These are phyloP conservation scores for Scartelaos histophorus DNA, from an alignment of 2,113 vertebrate species.

Conservation along the genomic window DNA sequence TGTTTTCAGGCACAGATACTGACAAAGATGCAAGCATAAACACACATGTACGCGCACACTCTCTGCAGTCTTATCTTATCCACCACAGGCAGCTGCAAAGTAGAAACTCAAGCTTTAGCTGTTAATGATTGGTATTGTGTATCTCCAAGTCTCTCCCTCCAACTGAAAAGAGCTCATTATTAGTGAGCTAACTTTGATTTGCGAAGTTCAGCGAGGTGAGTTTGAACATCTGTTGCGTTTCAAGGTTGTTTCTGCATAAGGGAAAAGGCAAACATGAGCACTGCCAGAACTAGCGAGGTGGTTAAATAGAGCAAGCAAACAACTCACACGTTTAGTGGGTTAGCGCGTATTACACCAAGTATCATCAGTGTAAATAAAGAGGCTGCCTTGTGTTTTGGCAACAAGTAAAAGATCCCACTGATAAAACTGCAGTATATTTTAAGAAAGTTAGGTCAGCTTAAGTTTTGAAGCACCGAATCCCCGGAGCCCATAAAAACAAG, in stretches of 20 bases:
- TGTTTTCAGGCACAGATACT: slow-evolving; percentile 65
- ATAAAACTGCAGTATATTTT: not conserved
- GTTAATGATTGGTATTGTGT: slow-evolving; percentile 75
- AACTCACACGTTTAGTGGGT: slow-evolving; percentile 15
- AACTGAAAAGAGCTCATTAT: slow-evolving; percentile 72
- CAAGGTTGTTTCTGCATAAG: slow-evolving; percentile 57
- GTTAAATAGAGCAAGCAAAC: slow-evolving; percentile 37
- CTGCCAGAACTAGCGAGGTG: slow-evolving; percentile 31
- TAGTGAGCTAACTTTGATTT: slow-evolving; percentile 76
- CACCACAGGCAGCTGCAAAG: slow-evolving; percentile 76
- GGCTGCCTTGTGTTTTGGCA: slow-evolving; percentile 7
- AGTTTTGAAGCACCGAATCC: not conserved
- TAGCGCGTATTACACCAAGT: slow-evolving; percentile 14
- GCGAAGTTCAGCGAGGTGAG: slow-evolving; percentile 72
- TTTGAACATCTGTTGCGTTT: slow-evolving; percentile 75
- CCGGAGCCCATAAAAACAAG: not conserved
- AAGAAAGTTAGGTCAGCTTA: not conserved
- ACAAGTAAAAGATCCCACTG: slow-evolving; percentile 3
- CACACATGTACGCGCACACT: slow-evolving; percentile 40
- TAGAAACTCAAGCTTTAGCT: slow-evolving; percentile 60
- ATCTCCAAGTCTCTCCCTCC: slow-evolving; percentile 48
- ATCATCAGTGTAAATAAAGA: slow-evolving; percentile 9
- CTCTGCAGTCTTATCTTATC: slow-evolving; percentile 80
- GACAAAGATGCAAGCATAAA: slow-evolving; percentile 55
- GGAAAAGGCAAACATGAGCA: slow-evolving; percentile 49